These are phyloP conservation scores for Mesopsocus fuscifrons DNA, from an alignment of 2,888 invertebrate species.

Conservation along the genomic window DNA sequence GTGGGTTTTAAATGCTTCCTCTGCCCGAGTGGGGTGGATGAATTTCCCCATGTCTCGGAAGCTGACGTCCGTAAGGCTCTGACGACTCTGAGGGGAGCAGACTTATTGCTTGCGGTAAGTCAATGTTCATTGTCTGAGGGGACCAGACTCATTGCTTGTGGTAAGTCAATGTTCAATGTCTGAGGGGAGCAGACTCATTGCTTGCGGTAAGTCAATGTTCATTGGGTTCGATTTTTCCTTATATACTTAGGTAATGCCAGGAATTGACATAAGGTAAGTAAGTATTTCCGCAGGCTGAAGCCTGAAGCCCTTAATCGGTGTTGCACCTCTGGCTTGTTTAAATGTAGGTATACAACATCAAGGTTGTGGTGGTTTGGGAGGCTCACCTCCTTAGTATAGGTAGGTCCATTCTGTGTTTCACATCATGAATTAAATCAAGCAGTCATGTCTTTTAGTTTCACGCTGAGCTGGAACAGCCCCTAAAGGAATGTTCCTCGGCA, in stretches of 20 bases:
- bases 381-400: no score
- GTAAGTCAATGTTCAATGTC: slow-evolving; percentile 26
- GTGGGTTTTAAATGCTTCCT: slow-evolving; percentile 58
- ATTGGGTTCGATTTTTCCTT: slow-evolving; percentile 6
- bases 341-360: no score
- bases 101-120: slow-evolving; percentile 42
- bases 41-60: slow-evolving; percentile 40
- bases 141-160: slow-evolving; percentile 39
- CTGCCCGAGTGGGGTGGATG: slow-evolving; percentile 45
- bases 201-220: slow-evolving; percentile 34
- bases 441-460: no score
- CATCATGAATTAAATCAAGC: no score
- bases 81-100: slow-evolving; percentile 34
- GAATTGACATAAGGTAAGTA: no score
- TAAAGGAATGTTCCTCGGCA: slow-evolving; percentile 13
- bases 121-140: slow-evolving; percentile 25
- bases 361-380: no score
- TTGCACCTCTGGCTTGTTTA: no score
- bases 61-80: slow-evolving; percentile 37
- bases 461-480: slow-evolving; percentile 38
- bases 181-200: slow-evolving; percentile 38
- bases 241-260: no score
- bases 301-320: no score
- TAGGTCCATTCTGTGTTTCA: no score
- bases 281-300: no score